A percentile compares a stretch with the other conserved stretches of the same genome.
Conservation (phyloP, 2,113 vertebrate species). For the Tretioscincus oriximinensis region DNA sequence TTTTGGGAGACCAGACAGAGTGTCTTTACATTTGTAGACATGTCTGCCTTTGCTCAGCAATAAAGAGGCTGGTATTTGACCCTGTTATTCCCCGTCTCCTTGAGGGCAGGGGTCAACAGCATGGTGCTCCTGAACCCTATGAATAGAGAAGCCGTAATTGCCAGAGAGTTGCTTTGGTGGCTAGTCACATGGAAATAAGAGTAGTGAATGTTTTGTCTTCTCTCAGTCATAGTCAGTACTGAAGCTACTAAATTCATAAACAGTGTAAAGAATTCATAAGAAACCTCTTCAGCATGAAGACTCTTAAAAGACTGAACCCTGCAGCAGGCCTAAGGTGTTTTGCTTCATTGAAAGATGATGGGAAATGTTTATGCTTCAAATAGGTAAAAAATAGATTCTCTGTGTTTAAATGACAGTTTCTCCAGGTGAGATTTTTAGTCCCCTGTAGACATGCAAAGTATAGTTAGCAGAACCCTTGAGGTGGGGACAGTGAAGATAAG, state of each 20-base stretch:
- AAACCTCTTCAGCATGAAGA: neutral
- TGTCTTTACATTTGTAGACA: constrained; percentile 13
- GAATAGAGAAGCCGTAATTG: neutral
- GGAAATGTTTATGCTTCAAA: neutral
- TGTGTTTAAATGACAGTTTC: neutral
- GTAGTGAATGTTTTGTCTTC: neutral
- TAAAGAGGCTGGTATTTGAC: constrained; percentile 16
- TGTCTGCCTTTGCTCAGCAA: constrained; percentile 15
- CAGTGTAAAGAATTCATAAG: neutral
- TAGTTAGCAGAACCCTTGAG: neutral
- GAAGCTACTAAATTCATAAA: accelerated
- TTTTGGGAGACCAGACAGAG: constrained; percentile 10
- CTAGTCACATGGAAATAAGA: neutral
- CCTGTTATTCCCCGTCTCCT: neutral
- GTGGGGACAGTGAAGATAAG: neutral
- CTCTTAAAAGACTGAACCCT: neutral
- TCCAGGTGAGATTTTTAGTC: neutral
- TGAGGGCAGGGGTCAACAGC: constrained; percentile 10
- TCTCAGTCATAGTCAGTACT: neutral
- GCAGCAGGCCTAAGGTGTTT: neutral
- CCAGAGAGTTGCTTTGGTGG: neutral
- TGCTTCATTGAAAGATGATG: neutral
- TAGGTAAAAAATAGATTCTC: neutral
- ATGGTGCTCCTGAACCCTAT: neutral
- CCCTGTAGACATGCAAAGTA: neutral